Evolutionary conservation across 2,797 vertebrate genomes (phyloP), one percentile per base, ranked within the genome.

Genomic region (Jordanella pulchra): DNA sequence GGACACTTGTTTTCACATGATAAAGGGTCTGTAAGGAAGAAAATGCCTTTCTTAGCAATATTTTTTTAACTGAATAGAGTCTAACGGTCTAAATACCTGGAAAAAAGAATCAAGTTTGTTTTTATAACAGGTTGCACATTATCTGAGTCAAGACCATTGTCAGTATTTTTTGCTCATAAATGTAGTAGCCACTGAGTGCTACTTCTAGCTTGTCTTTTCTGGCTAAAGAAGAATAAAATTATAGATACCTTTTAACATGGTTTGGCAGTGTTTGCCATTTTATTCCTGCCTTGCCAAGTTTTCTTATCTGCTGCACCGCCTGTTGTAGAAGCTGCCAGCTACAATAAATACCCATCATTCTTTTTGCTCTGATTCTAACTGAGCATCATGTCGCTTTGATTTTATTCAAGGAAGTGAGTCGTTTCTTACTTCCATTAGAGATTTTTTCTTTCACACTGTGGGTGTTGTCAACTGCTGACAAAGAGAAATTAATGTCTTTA

Each of bases 391-490:
- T 58, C 64, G 64, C 45, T 77, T 67, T 76, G 70, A 72, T 80
- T 81, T 77, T 7, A 72, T 80, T 78, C 73, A 50, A 47, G 66
- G 32, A 28, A 17, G 12, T 32, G 54, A 80, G 58, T 80, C 65
- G 72, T 82, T 81, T 71, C 72, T 74, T 78, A 79, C 53, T 65
- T 70, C 51, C 35, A 39, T 63, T 63, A 63, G 23, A 42, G 60
- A 35, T 23, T 35, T 39, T 63, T 39, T 63, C 60, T 23, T 0
- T 72, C 73, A 35, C 14, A 58, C 77, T 78, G 65, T 39, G 75
- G 21, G 65, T 66, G 67, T 78, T 87, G 70, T 73, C 78, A 78
- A 67, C 65, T 82, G 56, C 77, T 66, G 75, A 76, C 47, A 56
- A 68, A 67, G 71, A 53, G 75, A 78, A 76, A 56, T 76, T 77